Conservation (phyloP, 2,113 vertebrate species). For the Percopsis transmontana region DNA sequence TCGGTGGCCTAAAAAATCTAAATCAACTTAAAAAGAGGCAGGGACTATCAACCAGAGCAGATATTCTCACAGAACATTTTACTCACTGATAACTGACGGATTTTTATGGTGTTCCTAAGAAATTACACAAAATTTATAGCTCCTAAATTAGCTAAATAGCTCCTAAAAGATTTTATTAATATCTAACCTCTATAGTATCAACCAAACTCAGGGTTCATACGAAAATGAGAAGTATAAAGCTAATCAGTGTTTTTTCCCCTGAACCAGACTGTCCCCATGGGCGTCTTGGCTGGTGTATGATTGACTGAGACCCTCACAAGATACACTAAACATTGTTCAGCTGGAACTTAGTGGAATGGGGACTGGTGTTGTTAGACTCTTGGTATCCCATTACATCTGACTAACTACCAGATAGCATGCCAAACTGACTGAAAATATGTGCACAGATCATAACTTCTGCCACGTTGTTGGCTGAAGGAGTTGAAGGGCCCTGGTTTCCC, state of each 20-base stretch:
- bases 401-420: conserved; percentile 29
- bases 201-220: background rate
- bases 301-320: background rate
- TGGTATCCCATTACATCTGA: conserved; percentile 46
- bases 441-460: conserved; percentile 7
- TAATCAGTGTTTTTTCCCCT: background rate
- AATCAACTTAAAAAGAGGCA: too few relatives aligned
- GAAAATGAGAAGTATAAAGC: conserved; percentile 6
- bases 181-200: too few relatives aligned
- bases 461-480: background rate
- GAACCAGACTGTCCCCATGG: conserved; percentile 34
- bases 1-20: too few relatives aligned
- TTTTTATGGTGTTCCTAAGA: too few relatives aligned
- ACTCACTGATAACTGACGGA: too few relatives aligned
- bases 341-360: conserved; percentile 32
- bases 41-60: too few relatives aligned
- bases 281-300: conserved; percentile 35
- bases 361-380: conserved; percentile 16
- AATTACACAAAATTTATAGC: too few relatives aligned
- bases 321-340: conserved; percentile 34
- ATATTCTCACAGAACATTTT: too few relatives aligned
- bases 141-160: too few relatives aligned
- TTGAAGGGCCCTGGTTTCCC: too few relatives aligned
- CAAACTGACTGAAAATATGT: conserved; percentile 21
- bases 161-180: too few relatives aligned